phyloP scores from a whole-genome alignment of 2,797 vertebrate species.

The Sebastes taczanowskii region DNA sequence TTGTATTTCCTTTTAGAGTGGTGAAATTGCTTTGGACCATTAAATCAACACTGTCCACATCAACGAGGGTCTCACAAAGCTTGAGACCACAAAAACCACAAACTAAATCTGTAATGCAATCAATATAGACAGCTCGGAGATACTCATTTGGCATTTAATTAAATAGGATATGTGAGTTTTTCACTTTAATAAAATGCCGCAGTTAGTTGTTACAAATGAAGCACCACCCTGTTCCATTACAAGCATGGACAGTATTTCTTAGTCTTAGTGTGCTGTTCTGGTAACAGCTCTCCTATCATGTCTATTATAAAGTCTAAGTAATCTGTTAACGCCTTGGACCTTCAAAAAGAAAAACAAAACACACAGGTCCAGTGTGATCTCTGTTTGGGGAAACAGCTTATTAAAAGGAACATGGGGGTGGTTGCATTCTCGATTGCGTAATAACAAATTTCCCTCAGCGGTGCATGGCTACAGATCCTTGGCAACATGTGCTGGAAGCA shows the following conservation, averaged over 20 bases:
- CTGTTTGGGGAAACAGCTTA: slow-evolving; percentile 70
- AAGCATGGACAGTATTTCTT: neutral
- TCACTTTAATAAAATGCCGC: neutral
- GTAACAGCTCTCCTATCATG: neutral
- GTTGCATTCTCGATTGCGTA: slow-evolving; percentile 71
- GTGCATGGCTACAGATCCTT: slow-evolving; percentile 69
- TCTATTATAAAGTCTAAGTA: slow-evolving; percentile 28
- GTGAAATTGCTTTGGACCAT: neutral
- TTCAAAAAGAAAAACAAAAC: neutral
- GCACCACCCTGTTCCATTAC: neutral
- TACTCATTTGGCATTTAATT: neutral
- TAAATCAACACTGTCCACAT: neutral
- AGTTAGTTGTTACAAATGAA: neutral
- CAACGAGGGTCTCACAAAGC: neutral
- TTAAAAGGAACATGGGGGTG: slow-evolving; percentile 67
- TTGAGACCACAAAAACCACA: neutral
- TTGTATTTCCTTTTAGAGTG: neutral
- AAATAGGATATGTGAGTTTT: neutral
- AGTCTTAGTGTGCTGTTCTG: neutral
- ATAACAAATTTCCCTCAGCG: slow-evolving; percentile 67
- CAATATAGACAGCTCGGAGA: neutral
- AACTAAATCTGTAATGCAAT: neutral
- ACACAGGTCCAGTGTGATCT: slow-evolving; percentile 38
- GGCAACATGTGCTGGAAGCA: slow-evolving; percentile 68
- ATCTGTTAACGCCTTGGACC: slow-evolving; percentile 14